phyloP scores from a whole-genome alignment of 1,140 invertebrate species.

The Anoplophora glabripennis region DNA sequence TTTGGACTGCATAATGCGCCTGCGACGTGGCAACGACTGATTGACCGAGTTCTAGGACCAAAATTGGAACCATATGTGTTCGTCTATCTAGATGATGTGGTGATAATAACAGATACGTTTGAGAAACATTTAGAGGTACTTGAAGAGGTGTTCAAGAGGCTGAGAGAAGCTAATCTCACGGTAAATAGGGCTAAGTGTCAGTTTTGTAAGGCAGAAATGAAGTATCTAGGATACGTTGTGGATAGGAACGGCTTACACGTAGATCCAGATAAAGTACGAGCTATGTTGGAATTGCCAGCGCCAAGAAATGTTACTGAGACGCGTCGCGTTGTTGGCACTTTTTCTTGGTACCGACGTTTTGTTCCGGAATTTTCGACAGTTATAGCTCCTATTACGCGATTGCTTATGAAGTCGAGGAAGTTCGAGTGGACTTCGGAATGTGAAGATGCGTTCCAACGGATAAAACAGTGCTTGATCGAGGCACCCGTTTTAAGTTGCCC shows the following conservation, averaged over 20 bases:
- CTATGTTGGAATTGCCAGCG: slow-evolving; percentile 41
- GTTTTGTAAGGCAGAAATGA: slow-evolving; percentile 12
- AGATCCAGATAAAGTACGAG: slow-evolving; percentile 14
- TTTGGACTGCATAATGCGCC: slow-evolving; percentile 41
- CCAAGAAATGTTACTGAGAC: slow-evolving; percentile 29
- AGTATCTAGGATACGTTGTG: slow-evolving; percentile 16
- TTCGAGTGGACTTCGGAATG: no score
- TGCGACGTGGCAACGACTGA: no score
- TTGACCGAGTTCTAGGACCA: slow-evolving; percentile 28
- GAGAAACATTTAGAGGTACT: slow-evolving; percentile 4
- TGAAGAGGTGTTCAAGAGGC: not conserved
- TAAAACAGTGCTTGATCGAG: no score
- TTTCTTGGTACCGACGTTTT: slow-evolving; percentile 18
- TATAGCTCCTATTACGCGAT: slow-evolving; percentile 23
- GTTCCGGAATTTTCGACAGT: slow-evolving; percentile 8
- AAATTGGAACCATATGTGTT: slow-evolving; percentile 26
- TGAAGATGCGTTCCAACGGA: no score
- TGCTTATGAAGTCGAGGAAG: slow-evolving; percentile 28
- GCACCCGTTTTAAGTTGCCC: slow-evolving; percentile 18
- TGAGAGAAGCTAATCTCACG: slow-evolving; percentile 17
- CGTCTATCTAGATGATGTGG: slow-evolving; percentile 41
- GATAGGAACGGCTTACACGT: slow-evolving; percentile 4
- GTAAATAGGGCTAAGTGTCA: not conserved
- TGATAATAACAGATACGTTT: not conserved
- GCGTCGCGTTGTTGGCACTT: slow-evolving; percentile 8